Evolutionary conservation across 2,113 vertebrate genomes (phyloP).

Genomic region (Ramphastos sulfuratus): DNA sequence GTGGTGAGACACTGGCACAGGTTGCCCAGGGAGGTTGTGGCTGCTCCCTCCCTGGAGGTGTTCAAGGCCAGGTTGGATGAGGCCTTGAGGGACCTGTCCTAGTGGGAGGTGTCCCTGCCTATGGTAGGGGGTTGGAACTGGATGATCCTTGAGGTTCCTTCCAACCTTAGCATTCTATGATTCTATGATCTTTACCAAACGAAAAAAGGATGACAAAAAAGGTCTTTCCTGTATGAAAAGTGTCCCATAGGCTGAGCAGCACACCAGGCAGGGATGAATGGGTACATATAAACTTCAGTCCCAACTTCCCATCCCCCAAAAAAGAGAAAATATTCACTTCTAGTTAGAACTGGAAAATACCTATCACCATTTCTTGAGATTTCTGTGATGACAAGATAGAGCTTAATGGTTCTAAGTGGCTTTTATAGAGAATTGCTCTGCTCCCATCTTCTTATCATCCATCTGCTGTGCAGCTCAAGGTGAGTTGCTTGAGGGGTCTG

Average conservation of each 20-base stretch:
- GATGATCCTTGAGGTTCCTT: too few relatives aligned
- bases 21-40: too few relatives aligned
- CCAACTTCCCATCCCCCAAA: not conserved
- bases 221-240: not conserved
- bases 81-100: too few relatives aligned
- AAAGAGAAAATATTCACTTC: not conserved
- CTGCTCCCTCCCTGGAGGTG: too few relatives aligned
- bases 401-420: not conserved
- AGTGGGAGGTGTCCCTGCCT: too few relatives aligned
- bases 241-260: not conserved
- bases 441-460: not conserved
- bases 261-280: not conserved
- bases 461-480: not conserved
- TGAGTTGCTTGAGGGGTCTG: not conserved
- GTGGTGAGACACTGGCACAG: too few relatives aligned
- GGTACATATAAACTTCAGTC: not conserved
- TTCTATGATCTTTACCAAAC: not conserved
- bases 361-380: not conserved
- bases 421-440: not conserved
- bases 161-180: too few relatives aligned
- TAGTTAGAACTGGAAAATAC: not conserved
- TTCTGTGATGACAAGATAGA: not conserved
- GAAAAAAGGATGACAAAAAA: not conserved
- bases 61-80: too few relatives aligned
- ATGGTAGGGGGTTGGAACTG: too few relatives aligned